phyloP scores from a whole-genome alignment of 1,140 invertebrate species.

The Hyles vespertilio region DNA sequence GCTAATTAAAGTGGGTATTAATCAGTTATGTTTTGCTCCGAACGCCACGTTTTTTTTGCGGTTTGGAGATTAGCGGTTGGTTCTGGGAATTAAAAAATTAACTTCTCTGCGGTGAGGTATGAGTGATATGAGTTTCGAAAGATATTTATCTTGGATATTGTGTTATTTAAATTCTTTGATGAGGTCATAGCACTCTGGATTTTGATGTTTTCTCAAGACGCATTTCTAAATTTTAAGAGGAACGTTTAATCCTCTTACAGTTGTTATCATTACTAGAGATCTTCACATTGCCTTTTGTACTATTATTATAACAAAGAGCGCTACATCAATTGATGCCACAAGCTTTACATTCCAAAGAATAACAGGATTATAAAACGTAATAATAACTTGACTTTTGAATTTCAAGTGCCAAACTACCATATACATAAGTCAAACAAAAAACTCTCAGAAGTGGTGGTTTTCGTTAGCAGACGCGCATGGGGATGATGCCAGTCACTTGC shows the following conservation, averaged over 20 bases:
- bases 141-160: not conserved
- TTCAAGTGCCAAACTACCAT: not conserved
- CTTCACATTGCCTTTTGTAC: too few species aligned
- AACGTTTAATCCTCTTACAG: too few species aligned
- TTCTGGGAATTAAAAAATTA: conserved; percentile 58
- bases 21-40: conserved; percentile 54
- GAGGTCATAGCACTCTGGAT: too few species aligned
- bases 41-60: conserved; percentile 52
- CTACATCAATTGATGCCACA: too few species aligned
- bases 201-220: too few species aligned
- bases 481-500: conserved; percentile 65
- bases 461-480: conserved; percentile 59
- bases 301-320: too few species aligned
- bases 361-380: not conserved
- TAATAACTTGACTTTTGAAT: not conserved
- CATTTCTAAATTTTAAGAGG: too few species aligned
- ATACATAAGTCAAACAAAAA: conserved; percentile 5
- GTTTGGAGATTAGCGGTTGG: conserved; percentile 55
- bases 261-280: too few species aligned
- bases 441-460: conserved; percentile 24
- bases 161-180: too few species aligned
- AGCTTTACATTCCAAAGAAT: too few species aligned
- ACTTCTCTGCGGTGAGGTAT: conserved; percentile 42
- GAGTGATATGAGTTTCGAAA: conserved; percentile 32
- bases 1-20: conserved; percentile 62